These are phyloP conservation scores for Sinodicranocentrus sp. DNA, from an alignment of 2,888 invertebrate genomes.

Conservation along the genomic window DNA sequence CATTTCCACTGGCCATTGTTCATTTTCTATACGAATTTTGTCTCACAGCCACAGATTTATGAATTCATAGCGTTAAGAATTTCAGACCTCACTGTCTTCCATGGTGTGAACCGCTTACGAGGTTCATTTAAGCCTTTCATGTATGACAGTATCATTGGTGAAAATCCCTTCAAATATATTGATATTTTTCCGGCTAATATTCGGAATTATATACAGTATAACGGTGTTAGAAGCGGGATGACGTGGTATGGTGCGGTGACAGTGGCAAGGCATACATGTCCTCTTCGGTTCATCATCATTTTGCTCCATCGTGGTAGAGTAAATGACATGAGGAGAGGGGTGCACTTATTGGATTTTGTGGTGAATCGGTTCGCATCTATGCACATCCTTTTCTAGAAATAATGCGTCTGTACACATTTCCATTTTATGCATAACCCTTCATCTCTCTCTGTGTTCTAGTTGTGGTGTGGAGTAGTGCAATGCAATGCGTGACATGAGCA, in stretches of 20 bases:
- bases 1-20: too few species aligned
- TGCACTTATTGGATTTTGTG: slow-evolving; percentile 68
- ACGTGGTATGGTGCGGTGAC: slow-evolving; percentile 12
- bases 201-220: too few species aligned
- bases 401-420: slow-evolving; percentile 44
- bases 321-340: slow-evolving; percentile 60
- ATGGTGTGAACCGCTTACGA: too few species aligned
- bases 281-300: slow-evolving; percentile 24
- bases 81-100: too few species aligned
- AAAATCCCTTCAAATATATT: too few species aligned
- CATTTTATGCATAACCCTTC: slow-evolving; percentile 64
- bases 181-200: too few species aligned
- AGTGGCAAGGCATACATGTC: background rate
- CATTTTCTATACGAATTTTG: too few species aligned
- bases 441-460: slow-evolving; percentile 15
- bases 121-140: too few species aligned
- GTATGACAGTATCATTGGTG: too few species aligned
- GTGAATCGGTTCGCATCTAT: slow-evolving; percentile 66
- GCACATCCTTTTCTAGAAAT: slow-evolving; percentile 59
- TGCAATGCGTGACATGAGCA: slow-evolving; percentile 14
- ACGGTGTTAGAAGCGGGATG: slow-evolving; percentile 1
- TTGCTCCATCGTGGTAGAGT: slow-evolving; percentile 41
- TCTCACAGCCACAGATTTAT: too few species aligned
- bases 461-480: background rate
- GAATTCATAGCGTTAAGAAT: too few species aligned